Evolutionary conservation across 2,797 vertebrate genomes (phyloP).

Genomic region (Peromyscus attwateri): DNA sequence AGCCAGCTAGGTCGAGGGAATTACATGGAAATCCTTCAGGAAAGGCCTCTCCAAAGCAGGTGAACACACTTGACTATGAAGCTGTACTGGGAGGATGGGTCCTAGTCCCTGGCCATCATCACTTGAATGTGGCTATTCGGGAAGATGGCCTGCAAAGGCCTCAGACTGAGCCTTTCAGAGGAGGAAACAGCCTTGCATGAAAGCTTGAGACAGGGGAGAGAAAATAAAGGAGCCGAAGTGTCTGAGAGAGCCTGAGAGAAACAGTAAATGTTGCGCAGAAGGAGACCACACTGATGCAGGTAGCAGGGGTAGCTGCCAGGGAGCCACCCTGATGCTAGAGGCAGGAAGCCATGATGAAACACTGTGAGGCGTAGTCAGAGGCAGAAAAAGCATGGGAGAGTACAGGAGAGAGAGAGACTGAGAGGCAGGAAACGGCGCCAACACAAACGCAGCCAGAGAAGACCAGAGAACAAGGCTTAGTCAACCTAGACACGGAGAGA

Average conservation of each 20-base stretch:
- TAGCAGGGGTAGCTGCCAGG: background rate
- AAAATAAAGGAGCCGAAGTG: background rate
- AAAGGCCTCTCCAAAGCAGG: background rate
- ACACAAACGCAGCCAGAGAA: background rate
- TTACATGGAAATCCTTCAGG: background rate
- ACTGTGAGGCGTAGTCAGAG: background rate
- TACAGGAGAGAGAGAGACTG: conserved; percentile 13
- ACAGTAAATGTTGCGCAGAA: background rate
- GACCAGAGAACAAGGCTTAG: too few relatives aligned
- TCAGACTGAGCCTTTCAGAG: background rate
- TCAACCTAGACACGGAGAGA: background rate
- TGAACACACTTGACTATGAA: background rate
- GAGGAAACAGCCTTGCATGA: accelerated
- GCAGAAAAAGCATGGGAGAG: conserved; percentile 18
- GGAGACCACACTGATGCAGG: background rate
- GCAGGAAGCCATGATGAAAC: background rate
- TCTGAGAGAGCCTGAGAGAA: background rate
- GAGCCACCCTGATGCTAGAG: background rate
- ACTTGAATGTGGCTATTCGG: background rate
- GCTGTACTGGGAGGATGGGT: background rate
- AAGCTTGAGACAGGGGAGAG: background rate
- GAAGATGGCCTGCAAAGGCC: background rate
- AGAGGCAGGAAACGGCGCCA: background rate
- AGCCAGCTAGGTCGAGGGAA: background rate
- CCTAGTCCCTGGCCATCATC: background rate